These are phyloP conservation scores for Drosophila malerkotliana DNA, from an alignment of 1,140 invertebrate species.

Conservation along the genomic window DNA sequence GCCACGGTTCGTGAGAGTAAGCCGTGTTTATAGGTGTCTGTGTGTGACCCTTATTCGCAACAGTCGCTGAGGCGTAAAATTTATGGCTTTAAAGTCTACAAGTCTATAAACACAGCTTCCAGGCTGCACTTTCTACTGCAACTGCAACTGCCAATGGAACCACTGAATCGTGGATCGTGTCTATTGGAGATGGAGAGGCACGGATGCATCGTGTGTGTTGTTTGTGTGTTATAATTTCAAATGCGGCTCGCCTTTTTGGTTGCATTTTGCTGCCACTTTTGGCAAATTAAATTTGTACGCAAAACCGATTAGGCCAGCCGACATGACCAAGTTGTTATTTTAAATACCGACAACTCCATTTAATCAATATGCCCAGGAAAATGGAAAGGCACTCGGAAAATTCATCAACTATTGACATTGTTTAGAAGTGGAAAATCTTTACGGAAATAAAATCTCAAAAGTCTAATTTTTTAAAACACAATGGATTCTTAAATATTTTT, in stretches of 20 bases:
- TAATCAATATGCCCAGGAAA: slow-evolving; percentile 72
- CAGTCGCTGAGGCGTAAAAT: slow-evolving; percentile 77
- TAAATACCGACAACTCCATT: slow-evolving; percentile 81
- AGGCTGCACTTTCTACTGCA: slow-evolving; percentile 72
- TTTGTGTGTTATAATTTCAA: slow-evolving; percentile 76
- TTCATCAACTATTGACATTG: neutral
- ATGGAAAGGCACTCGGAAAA: slow-evolving; percentile 19
- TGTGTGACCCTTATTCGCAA: slow-evolving; percentile 81
- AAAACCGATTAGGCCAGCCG: slow-evolving; percentile 77
- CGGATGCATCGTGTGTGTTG: slow-evolving; percentile 24
- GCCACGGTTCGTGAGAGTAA: slow-evolving; percentile 21
- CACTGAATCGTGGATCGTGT: slow-evolving; percentile 36
- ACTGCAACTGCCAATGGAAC: slow-evolving; percentile 46
- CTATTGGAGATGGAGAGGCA: slow-evolving; percentile 21
- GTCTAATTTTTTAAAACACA: neutral
- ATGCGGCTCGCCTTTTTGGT: slow-evolving; percentile 73
- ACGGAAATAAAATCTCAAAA: too few species aligned
- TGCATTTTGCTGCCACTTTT: slow-evolving; percentile 80
- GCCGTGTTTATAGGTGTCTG: slow-evolving; percentile 28
- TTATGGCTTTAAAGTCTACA: slow-evolving; percentile 81
- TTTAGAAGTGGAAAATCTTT: too few species aligned
- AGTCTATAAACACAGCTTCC: slow-evolving; percentile 82
- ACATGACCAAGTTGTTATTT: slow-evolving; percentile 82
- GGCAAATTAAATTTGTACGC: slow-evolving; percentile 82
- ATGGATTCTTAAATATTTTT: too few species aligned